Evolutionary conservation across 2,797 vertebrate genomes (phyloP).

Genomic region (Sardinella longiceps): DNA sequence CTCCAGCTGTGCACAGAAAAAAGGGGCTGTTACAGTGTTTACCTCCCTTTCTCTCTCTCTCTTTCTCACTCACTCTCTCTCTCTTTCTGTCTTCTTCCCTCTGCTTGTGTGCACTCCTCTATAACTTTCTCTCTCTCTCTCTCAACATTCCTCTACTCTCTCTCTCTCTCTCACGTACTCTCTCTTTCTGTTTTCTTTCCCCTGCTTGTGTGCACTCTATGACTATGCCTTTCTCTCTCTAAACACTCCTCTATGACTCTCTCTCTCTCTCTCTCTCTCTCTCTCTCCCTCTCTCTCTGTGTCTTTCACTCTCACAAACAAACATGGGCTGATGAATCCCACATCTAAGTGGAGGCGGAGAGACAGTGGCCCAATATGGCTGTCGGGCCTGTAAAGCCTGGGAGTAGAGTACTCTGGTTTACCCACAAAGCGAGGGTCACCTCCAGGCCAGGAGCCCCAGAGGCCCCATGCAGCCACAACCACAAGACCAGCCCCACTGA

Average conservation of each 20-base stretch:
- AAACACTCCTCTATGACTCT: not conserved
- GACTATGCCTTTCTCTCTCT: no score
- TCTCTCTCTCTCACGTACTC: constrained; percentile 4
- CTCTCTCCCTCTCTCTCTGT: not conserved
- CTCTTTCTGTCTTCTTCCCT: constrained; percentile 11
- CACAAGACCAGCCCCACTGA: not conserved
- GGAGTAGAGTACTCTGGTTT: not conserved
- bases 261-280: constrained; percentile 11
- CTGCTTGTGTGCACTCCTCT: not conserved
- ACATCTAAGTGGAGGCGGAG: not conserved
- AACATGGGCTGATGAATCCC: not conserved
- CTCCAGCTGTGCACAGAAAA: no score
- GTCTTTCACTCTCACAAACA: not conserved
- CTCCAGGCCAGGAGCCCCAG: not conserved
- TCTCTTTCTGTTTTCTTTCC: not conserved
- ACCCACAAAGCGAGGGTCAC: not conserved
- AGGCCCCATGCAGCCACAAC: no score
- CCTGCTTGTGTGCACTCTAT: no score
- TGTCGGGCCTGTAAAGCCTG: not conserved
- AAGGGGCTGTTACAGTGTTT: not conserved
- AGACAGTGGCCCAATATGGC: not conserved
- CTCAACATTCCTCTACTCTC: not conserved
- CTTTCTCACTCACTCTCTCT: not conserved
- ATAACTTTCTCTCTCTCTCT: not conserved
- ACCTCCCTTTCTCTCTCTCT: not conserved